These are phyloP conservation scores for Eudemis profundana DNA, from an alignment of 2,888 invertebrate species.

Conservation along the genomic window DNA sequence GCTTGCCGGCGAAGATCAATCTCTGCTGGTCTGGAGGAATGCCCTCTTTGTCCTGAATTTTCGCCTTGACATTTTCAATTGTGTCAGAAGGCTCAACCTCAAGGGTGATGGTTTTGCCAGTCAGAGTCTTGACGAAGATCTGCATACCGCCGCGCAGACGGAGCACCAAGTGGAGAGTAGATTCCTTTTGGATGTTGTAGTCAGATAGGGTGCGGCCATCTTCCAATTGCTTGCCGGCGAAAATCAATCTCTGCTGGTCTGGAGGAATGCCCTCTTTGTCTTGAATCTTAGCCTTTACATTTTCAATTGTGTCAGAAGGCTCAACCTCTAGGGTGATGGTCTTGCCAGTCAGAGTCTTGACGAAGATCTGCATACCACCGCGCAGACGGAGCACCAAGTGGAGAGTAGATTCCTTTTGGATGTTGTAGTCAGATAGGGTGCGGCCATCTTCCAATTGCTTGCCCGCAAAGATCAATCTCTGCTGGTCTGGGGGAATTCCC, in stretches of 20 bases:
- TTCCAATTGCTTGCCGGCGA: conserved; percentile 88
- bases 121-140: conserved; percentile 83
- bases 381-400: too few species aligned
- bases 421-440: too few species aligned
- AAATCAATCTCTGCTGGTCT: conserved; percentile 87
- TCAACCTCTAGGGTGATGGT: conserved; percentile 86
- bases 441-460: too few species aligned
- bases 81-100: conserved; percentile 86
- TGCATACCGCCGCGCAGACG: conserved; percentile 88
- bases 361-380: too few species aligned
- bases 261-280: conserved; percentile 83
- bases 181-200: conserved; percentile 88
- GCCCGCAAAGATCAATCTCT: too few species aligned
- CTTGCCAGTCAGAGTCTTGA: conserved; percentile 85
- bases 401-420: too few species aligned
- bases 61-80: conserved; percentile 87
- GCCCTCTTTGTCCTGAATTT: conserved; percentile 85
- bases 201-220: conserved; percentile 88
- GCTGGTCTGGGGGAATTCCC: too few species aligned
- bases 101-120: conserved; percentile 85
- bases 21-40: conserved; percentile 87
- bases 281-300: conserved; percentile 86
- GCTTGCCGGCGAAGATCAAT: conserved; percentile 88
- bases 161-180: conserved; percentile 84
- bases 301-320: conserved; percentile 86